Conservation (phyloP, 2,888 invertebrate species). For the Onchidella celtica region DNA sequence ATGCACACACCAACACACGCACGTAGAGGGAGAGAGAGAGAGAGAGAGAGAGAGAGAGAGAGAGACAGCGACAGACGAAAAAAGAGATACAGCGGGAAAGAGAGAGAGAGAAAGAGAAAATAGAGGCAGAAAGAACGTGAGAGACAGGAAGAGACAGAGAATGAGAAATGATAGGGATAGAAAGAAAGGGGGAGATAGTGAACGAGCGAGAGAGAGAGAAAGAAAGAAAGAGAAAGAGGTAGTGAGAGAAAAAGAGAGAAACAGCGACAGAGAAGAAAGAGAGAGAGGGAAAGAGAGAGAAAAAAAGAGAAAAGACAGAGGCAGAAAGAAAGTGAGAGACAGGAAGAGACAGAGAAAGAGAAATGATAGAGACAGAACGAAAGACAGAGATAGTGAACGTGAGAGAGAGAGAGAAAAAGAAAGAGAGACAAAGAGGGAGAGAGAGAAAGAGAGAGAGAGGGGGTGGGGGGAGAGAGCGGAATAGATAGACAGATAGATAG, state of each 20-base stretch:
- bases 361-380: neutral
- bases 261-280: neutral
- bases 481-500: too few relatives aligned
- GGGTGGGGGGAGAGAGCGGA: too few relatives aligned
- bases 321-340: neutral
- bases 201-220: neutral
- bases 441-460: neutral
- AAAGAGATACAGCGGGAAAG: neutral
- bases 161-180: neutral
- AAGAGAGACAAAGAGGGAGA: neutral
- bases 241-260: neutral
- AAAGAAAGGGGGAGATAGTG: neutral
- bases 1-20: neutral
- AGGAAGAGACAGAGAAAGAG: neutral
- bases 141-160: neutral
- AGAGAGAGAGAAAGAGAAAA: neutral
- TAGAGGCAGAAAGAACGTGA: neutral
- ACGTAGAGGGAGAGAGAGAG: neutral
- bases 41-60: neutral
- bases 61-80: neutral
- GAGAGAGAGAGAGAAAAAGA: neutral
- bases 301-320: neutral
- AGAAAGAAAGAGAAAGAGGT: neutral
- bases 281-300: neutral
- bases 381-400: neutral